These are phyloP conservation scores for Probosciger aterrimus DNA, from an alignment of 2,113 vertebrate genomes.

Conservation along the genomic window DNA sequence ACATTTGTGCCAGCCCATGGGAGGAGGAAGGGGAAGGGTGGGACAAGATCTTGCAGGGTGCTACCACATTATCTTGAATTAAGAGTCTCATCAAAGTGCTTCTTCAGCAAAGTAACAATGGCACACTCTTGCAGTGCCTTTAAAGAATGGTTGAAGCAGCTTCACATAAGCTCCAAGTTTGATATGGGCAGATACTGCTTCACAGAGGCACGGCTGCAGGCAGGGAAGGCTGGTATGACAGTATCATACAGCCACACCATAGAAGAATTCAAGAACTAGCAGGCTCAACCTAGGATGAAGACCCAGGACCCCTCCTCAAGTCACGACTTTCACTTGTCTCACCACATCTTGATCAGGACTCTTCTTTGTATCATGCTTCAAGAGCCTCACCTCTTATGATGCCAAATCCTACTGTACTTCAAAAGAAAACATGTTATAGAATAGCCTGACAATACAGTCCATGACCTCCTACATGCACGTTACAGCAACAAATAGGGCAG, in stretches of 20 bases:
- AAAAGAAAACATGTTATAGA: neutral
- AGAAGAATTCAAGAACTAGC: neutral
- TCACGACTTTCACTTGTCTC: neutral
- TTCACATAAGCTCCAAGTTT: neutral
- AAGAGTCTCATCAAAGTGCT: neutral
- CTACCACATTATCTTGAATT: neutral
- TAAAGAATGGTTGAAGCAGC: neutral
- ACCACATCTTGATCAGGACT: neutral
- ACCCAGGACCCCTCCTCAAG: neutral
- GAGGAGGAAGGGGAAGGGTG: neutral
- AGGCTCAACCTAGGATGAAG: neutral
- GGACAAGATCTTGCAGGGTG: neutral
- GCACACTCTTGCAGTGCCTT: neutral
- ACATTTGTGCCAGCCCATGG: neutral
- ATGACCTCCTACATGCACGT: accelerated
- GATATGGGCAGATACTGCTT: neutral
- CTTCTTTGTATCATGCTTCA: neutral
- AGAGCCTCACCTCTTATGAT: neutral
- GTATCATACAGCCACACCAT: neutral
- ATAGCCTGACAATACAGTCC: neutral
- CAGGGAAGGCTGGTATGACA: neutral
- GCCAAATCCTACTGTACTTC: neutral
- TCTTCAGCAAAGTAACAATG: neutral
- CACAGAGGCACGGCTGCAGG: accelerated
- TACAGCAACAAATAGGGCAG: neutral